These are phyloP conservation scores for Manis javanica DNA, from an alignment of 2,797 vertebrate species.

Conservation along the genomic window DNA sequence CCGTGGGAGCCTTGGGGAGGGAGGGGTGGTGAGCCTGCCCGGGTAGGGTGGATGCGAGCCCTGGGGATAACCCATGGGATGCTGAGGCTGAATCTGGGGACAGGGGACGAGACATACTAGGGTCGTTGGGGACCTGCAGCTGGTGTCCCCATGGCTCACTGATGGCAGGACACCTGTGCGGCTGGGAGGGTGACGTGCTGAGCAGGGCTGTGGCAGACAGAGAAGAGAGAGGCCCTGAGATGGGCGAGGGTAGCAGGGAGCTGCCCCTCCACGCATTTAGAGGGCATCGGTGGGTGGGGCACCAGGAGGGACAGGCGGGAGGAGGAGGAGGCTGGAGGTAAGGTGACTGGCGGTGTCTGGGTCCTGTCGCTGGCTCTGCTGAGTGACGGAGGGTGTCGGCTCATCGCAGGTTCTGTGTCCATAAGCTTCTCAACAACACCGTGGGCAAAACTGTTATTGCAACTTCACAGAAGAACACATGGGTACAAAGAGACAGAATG, in stretches of 20 bases:
- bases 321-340: not conserved
- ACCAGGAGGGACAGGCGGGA: not conserved
- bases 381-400: not conserved
- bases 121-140: not conserved
- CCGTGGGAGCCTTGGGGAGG: not conserved
- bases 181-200: not conserved
- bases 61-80: not conserved
- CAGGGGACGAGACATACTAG: too few relatives aligned
- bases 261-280: not conserved
- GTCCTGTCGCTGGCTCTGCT: rapidly evolving
- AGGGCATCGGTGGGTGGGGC: not conserved
- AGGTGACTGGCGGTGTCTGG: not conserved
- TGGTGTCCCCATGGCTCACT: rapidly evolving
- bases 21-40: not conserved
- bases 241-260: not conserved
- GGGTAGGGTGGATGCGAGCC: not conserved
- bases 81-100: too few relatives aligned
- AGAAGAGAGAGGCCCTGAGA: rapidly evolving
- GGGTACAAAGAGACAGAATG: rapidly evolving
- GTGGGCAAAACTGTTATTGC: rapidly evolving
- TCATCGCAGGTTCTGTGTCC: rapidly evolving
- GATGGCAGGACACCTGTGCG: not conserved
- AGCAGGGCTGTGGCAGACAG: not conserved
- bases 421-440: rapidly evolving
- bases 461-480: not conserved